Conservation (phyloP, 37 sponge, comb jelly and placozoan genomes). For the Beroe forskalii region DNA sequence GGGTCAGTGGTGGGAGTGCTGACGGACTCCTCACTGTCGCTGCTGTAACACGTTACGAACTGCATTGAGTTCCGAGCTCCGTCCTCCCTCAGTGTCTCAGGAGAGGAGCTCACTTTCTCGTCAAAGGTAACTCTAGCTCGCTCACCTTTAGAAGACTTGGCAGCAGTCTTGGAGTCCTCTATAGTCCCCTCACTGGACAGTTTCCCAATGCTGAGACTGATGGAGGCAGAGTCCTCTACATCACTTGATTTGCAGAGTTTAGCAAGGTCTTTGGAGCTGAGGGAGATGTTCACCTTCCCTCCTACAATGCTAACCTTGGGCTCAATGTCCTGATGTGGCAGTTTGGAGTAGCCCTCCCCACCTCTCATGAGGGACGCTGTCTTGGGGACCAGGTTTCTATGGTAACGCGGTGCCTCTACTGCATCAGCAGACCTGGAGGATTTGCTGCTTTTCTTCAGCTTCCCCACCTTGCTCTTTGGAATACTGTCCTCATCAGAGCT, state of each 20-base stretch:
- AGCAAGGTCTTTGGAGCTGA: conserved; percentile 47
- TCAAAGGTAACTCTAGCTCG: neutral
- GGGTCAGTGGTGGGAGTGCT: neutral
- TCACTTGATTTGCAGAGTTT: conserved; percentile 9
- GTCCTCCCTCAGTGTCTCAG: neutral
- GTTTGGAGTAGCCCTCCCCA: neutral
- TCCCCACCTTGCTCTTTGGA: neutral
- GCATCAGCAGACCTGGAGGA: neutral
- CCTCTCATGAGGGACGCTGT: neutral
- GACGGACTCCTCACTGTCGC: neutral
- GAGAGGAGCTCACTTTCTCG: neutral
- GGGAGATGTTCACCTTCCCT: conserved; percentile 51
- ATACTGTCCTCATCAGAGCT: neutral
- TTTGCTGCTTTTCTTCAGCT: neutral
- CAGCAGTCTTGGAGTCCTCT: neutral
- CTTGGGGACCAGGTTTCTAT: neutral
- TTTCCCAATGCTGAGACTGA: conserved; percentile 25
- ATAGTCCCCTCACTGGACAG: neutral
- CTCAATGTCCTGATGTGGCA: conserved; percentile 5
- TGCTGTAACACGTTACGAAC: conserved; percentile 28
- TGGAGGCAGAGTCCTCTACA: neutral
- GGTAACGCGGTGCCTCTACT: neutral
- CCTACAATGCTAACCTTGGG: conserved; percentile 23
- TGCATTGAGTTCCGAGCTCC: conserved; percentile 10
- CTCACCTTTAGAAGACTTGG: neutral